Base-by-base conservation (phyloP, 2,888 invertebrate genomes). In the Sepioteuthis lessoniana region DNA sequence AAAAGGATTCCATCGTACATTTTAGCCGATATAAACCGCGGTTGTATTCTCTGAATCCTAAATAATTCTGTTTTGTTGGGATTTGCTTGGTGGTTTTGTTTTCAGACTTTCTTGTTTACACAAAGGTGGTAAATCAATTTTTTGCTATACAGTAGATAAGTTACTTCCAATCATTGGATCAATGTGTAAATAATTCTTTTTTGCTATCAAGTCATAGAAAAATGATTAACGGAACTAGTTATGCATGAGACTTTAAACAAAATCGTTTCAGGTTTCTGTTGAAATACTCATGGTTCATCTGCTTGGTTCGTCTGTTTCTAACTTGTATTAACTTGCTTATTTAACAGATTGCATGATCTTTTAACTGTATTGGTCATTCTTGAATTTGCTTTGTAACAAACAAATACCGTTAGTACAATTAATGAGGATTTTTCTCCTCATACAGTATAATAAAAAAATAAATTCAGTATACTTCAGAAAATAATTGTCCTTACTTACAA, bases 1-100 rank as follows among this genome's bases (percentile, higher is more conserved):
- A 76, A 35, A 76, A 35, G n/a, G 76, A 76, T 76, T n/a, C n/a
- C 76, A 76, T 76, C n/a, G 76, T 76, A 76, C n/a, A 76, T 76
- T 35, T 76, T 35, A 76, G n/a, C 76, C 76, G 10, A n/a, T 19
- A 76, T 76, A 76, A 35, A 76, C 76, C n/a, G 25, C 13, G n/a
- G 13, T 35, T 76, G n/a, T 76, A 19, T 76, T 76, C n/a, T 16
- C 19, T 76, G 13, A 76, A 35, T n/a, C 13, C 25, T 16, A 76
- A 35, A 35, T 76, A 76, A 76, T 76, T 76, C n/a, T 19, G 76
- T 76, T 55, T 55, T 25, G 2, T 21, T 42, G 7, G 7, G 3
- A 5, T 42, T 7, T 42, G 3, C 3, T 42, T 42, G 42, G 55
- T 5, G 25, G 55, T 21, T 19, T 5, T 25, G 0, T 25, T 55